Conservation (phyloP, 2,797 vertebrate species). For the Vultur gryphus region DNA sequence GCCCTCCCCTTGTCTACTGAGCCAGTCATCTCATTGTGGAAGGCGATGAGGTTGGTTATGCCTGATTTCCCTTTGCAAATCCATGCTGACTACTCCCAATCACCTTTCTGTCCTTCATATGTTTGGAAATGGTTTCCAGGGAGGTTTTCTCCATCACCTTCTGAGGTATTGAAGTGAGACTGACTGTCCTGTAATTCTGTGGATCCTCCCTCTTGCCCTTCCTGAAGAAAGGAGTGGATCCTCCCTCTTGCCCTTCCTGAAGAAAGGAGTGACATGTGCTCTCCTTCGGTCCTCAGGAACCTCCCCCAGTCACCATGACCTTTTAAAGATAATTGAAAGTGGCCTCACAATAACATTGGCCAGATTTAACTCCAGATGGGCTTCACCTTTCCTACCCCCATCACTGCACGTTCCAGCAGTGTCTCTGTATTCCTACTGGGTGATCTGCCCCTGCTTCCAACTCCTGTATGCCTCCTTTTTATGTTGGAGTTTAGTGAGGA, state of each 20-base stretch:
- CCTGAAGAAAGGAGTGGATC: background rate
- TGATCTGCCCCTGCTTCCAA: background rate
- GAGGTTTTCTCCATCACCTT: background rate
- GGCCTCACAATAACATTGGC: no score
- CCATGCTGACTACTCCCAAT: background rate
- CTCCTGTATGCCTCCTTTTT: background rate
- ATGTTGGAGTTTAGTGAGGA: background rate
- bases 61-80: background rate
- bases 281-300: background rate
- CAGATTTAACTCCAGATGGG: background rate
- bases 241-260: background rate
- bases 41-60: background rate
- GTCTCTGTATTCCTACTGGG: background rate
- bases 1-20: background rate
- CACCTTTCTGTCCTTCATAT: background rate
- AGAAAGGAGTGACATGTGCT: background rate
- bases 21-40: background rate
- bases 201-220: background rate
- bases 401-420: background rate
- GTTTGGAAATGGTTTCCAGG: background rate
- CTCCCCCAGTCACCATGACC: background rate
- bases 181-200: background rate
- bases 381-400: background rate
- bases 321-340: background rate
- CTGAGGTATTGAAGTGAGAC: background rate